A percentile compares a stretch with the other conserved stretches of the same genome.
Evolutionary conservation across 2,888 invertebrate species (phyloP).

Genomic region (Eristalis intricaria): DNA sequence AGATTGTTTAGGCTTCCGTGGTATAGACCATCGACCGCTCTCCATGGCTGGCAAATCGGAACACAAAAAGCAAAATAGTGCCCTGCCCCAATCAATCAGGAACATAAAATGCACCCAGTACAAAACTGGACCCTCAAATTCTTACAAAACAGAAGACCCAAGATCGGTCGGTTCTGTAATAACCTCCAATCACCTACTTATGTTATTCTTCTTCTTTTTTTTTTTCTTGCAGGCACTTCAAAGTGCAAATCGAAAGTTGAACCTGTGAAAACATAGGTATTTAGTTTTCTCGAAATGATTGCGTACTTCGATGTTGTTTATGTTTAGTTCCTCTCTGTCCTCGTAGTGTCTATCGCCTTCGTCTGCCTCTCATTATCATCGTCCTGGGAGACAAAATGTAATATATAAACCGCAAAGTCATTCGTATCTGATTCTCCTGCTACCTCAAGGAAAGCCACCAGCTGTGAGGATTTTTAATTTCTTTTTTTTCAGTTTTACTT

Average conservation of each 20-base stretch:
- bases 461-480: neutral
- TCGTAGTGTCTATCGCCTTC: neutral
- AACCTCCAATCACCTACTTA: neutral
- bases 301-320: neutral
- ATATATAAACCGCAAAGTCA: neutral
- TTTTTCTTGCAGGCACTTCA: neutral
- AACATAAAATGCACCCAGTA: no score
- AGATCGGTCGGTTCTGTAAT: no score
- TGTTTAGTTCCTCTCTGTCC: neutral
- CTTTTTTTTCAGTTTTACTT: neutral
- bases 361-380: neutral
- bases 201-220: neutral
- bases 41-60: no score
- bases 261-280: neutral
- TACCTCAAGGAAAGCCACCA: neutral
- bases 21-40: no score
- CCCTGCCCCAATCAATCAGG: no score
- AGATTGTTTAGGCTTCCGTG: no score
- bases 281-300: neutral
- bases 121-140: no score
- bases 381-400: neutral
- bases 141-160: no score
- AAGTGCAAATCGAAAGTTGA: neutral
- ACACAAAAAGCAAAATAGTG: no score
- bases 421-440: neutral